phyloP scores from a whole-genome alignment of 1,140 invertebrate genomes.

The Cyclargus thomasi region DNA sequence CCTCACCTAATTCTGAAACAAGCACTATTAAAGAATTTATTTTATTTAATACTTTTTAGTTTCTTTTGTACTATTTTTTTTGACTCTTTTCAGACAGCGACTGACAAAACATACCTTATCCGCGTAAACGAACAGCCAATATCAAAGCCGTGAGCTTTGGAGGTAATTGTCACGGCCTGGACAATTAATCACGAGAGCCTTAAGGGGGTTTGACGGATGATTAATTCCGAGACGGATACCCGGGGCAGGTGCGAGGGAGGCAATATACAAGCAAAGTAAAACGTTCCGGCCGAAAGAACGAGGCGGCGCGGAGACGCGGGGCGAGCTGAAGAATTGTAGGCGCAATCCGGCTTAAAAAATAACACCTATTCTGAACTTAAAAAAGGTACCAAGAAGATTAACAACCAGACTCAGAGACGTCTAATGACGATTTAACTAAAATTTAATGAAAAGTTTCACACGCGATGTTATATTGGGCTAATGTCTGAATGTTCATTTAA shows the following conservation, averaged over 20 bases:
- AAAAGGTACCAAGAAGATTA: neutral
- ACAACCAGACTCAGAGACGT: too few relatives aligned
- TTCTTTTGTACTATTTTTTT: too few relatives aligned
- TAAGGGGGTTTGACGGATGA: constrained; percentile 41
- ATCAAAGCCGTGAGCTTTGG: constrained; percentile 23
- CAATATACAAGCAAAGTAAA: constrained; percentile 30
- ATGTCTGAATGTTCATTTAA: too few relatives aligned
- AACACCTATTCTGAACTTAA: neutral
- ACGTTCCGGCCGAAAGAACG: constrained; percentile 23
- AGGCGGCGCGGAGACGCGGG: constrained; percentile 12
- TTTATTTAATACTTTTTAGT: too few relatives aligned
- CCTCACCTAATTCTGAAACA: too few relatives aligned
- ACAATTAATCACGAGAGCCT: constrained; percentile 39
- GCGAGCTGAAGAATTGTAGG: neutral
- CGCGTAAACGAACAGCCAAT: neutral
- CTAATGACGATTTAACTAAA: too few relatives aligned
- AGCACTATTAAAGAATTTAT: too few relatives aligned
- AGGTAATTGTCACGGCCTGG: constrained; percentile 31
- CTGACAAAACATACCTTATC: neutral
- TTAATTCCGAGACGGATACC: constrained; percentile 37
- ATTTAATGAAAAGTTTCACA: too few relatives aligned
- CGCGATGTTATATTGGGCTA: too few relatives aligned
- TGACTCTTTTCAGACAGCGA: too few relatives aligned
- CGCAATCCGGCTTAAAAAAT: neutral
- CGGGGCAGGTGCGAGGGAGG: constrained; percentile 35